Conservation (phyloP, 2,113 vertebrate species). For the Sapajus apella region DNA sequence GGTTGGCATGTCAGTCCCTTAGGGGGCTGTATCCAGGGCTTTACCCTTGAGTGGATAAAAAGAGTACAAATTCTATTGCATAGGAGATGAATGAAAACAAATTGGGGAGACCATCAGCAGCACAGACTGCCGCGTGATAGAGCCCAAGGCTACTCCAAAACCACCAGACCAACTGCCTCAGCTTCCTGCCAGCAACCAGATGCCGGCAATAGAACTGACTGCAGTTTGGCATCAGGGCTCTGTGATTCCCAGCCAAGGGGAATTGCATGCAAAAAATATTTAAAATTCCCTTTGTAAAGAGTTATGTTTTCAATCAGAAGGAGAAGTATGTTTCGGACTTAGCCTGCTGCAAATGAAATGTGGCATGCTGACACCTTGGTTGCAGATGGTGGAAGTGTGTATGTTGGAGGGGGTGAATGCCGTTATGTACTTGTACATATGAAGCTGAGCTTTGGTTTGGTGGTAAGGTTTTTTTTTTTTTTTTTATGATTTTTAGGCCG, state of each 20-base stretch:
- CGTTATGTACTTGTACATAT: not conserved
- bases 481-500: slow-evolving; percentile 22
- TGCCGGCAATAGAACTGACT: slow-evolving; percentile 79
- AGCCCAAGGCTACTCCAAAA: slow-evolving; percentile 79
- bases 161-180: slow-evolving; percentile 75
- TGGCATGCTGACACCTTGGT: not conserved
- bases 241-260: slow-evolving; percentile 78
- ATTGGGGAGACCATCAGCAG: slow-evolving; percentile 73
- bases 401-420: not conserved
- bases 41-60: slow-evolving; percentile 79
- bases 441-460: not conserved
- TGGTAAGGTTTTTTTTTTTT: not conserved
- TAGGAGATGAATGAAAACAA: slow-evolving; percentile 80
- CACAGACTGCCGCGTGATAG: slow-evolving; percentile 73
- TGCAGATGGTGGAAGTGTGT: not conserved
- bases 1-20: slow-evolving; percentile 53
- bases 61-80: slow-evolving; percentile 78
- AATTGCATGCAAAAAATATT: slow-evolving; percentile 80
- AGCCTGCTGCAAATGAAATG: slow-evolving; percentile 62
- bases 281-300: slow-evolving; percentile 80
- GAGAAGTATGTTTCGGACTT: slow-evolving; percentile 66
- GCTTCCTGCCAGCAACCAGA: slow-evolving; percentile 81
- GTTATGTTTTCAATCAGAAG: slow-evolving; percentile 72
- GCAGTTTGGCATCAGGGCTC: slow-evolving; percentile 76
- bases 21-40: slow-evolving; percentile 71